A percentile compares a stretch with the other conserved stretches of the same genome.
These are phyloP conservation scores for Pachymerium ferrugineum DNA, from an alignment of 2,888 invertebrate species.

Conservation along the genomic window DNA sequence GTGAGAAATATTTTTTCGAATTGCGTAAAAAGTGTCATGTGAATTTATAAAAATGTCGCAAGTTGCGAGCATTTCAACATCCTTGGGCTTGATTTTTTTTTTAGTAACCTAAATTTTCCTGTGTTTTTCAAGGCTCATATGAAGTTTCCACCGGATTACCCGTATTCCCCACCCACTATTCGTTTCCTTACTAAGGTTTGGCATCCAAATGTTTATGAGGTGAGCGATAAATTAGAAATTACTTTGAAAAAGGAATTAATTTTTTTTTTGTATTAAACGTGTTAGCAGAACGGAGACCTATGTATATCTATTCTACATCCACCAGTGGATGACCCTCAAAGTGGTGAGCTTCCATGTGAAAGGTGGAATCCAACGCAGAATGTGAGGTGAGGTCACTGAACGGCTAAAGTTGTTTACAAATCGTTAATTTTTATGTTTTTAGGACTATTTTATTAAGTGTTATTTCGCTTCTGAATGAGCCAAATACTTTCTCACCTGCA, in stretches of 20 bases:
- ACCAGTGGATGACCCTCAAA: slow-evolving; percentile 98
- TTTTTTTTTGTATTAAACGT: slow-evolving; percentile 44
- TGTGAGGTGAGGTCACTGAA: slow-evolving; percentile 59
- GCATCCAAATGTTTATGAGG: slow-evolving; percentile 99
- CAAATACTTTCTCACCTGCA: slow-evolving; percentile 98
- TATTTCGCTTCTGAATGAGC: slow-evolving; percentile 97
- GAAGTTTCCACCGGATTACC: slow-evolving; percentile 98
- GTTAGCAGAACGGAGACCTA: slow-evolving; percentile 86
- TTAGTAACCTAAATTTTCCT: slow-evolving; percentile 29
- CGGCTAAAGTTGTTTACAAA: neutral
- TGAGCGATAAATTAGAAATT: slow-evolving; percentile 49
- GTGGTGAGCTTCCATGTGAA: slow-evolving; percentile 97
- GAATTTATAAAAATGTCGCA: slow-evolving; percentile 1
- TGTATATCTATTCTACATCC: slow-evolving; percentile 99
- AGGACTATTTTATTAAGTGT: slow-evolving; percentile 95
- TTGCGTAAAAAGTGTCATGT: neutral
- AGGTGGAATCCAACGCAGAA: slow-evolving; percentile 99
- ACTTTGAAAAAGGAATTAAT: neutral
- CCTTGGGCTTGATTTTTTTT: neutral
- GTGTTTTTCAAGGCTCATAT: slow-evolving; percentile 82
- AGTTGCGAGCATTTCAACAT: neutral
- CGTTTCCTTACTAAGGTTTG: slow-evolving; percentile 98
- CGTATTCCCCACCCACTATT: slow-evolving; percentile 96
- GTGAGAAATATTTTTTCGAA: slow-evolving; percentile 52
- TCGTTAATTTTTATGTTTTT: slow-evolving; percentile 31